Conservation (phyloP, 53 echinoderm and acorn worm species). For the Zoroaster sp. region DNA sequence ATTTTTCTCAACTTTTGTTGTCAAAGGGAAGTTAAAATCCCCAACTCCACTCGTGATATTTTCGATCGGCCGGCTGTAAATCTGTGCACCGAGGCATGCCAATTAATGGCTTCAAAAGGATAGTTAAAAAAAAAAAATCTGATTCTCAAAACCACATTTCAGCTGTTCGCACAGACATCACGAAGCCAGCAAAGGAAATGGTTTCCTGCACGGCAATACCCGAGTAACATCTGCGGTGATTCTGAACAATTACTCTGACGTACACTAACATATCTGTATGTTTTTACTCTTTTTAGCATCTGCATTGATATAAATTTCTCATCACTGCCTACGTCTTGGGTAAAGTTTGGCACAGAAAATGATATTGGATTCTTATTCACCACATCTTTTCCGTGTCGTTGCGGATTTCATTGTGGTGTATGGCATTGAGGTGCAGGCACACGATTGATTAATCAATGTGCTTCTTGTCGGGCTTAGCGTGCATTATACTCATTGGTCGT, state of each 20-base stretch:
- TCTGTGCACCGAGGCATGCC: neutral
- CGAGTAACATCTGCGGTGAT: slow-evolving; percentile 17
- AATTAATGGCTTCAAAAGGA: neutral
- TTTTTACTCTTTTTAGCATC: neutral
- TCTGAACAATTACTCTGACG: slow-evolving; percentile 24
- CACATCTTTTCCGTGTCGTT: neutral
- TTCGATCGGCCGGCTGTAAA: neutral
- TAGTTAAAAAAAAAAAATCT: neutral
- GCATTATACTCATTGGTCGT: neutral
- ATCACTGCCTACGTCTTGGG: neutral
- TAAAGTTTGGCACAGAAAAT: neutral
- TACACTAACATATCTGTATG: neutral
- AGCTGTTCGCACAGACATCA: slow-evolving; percentile 39
- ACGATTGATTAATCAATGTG: slow-evolving; percentile 48
- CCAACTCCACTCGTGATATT: neutral
- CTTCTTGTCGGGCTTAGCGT: slow-evolving; percentile 24
- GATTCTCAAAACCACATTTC: neutral
- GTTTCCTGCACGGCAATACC: neutral
- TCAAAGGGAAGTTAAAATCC: neutral
- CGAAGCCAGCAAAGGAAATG: slow-evolving; percentile 32
- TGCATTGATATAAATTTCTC: neutral
- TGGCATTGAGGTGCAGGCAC: neutral
- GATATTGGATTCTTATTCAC: neutral
- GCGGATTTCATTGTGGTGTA: neutral
- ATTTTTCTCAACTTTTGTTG: neutral